Evolutionary conservation across 30 jellyfish, hydroid and myxozoan genomes (phyloP).

Genomic region (Hydractinia echinata): DNA sequence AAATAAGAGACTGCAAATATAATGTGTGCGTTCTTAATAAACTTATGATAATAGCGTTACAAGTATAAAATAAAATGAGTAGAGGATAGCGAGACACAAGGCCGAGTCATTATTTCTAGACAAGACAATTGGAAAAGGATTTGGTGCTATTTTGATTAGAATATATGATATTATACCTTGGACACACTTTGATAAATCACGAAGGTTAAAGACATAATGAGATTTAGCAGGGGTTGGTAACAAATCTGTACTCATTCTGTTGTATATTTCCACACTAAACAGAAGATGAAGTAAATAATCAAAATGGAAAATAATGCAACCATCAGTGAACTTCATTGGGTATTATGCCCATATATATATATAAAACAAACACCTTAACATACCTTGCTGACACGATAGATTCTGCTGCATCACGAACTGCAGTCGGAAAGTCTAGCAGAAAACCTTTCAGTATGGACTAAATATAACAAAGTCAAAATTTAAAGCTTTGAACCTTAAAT

Average conservation of each 20-base stretch:
- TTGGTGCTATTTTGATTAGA: too few species aligned
- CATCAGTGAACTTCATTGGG: not conserved
- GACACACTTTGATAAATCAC: constrained; percentile 89
- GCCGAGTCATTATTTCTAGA: too few species aligned
- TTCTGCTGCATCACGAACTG: constrained; percentile 74
- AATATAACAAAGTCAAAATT: not conserved
- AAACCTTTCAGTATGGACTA: constrained; percentile 90
- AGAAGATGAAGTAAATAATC: too few species aligned
- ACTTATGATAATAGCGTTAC: too few species aligned
- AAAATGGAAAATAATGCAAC: too few species aligned
- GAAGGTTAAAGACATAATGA: constrained; percentile 77
- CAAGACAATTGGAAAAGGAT: too few species aligned
- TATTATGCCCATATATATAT: too few species aligned
- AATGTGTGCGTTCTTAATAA: too few species aligned
- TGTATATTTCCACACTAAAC: constrained; percentile 74
- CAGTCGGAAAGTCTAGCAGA: constrained; percentile 74
- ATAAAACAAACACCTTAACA: too few species aligned
- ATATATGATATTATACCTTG: constrained; percentile 53
- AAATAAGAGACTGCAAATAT: too few species aligned
- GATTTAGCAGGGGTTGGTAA: constrained; percentile 98
- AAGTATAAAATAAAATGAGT: too few species aligned
- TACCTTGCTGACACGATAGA: constrained; percentile 89
- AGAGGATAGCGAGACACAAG: not conserved
- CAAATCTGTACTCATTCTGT: constrained; percentile 87
- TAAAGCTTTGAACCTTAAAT: not conserved